These are phyloP conservation scores for Dicaeum eximium DNA, from an alignment of 2,113 vertebrate species.

Conservation along the genomic window DNA sequence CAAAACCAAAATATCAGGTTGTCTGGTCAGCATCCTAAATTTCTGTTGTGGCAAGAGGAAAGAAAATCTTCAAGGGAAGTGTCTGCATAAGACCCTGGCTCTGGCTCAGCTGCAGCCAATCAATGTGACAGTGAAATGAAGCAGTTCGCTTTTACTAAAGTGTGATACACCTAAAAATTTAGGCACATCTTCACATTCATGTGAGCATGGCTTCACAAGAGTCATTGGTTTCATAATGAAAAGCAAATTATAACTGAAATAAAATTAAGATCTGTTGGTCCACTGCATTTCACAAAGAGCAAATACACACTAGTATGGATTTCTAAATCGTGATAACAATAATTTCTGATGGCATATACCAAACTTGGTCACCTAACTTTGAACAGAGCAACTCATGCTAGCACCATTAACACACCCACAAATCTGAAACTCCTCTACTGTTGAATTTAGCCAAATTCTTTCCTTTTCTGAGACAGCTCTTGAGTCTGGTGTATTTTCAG, in stretches of 20 bases:
- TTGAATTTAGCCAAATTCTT: constrained; percentile 2
- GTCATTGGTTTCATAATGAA: background rate
- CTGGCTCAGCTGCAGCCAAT: background rate
- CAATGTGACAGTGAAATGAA: background rate
- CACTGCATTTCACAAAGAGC: constrained; percentile 29
- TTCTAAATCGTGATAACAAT: background rate
- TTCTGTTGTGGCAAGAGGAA: background rate
- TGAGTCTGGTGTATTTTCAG: background rate
- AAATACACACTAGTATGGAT: background rate
- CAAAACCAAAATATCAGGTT: background rate
- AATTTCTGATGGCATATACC: background rate
- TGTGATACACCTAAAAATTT: background rate
- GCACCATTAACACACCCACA: background rate
- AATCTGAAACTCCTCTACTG: background rate
- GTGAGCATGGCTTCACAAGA: background rate
- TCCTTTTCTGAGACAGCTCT: constrained; percentile 1
- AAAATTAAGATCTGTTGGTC: constrained; percentile 54
- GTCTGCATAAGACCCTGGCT: background rate
- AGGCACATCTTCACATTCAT: background rate
- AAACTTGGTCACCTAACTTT: background rate
- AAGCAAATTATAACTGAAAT: background rate
- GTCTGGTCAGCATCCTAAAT: background rate
- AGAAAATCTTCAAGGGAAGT: background rate
- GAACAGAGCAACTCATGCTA: background rate
- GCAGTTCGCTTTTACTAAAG: background rate